Conservation (phyloP, 2,113 vertebrate genomes). For the Bothrops jararaca region DNA sequence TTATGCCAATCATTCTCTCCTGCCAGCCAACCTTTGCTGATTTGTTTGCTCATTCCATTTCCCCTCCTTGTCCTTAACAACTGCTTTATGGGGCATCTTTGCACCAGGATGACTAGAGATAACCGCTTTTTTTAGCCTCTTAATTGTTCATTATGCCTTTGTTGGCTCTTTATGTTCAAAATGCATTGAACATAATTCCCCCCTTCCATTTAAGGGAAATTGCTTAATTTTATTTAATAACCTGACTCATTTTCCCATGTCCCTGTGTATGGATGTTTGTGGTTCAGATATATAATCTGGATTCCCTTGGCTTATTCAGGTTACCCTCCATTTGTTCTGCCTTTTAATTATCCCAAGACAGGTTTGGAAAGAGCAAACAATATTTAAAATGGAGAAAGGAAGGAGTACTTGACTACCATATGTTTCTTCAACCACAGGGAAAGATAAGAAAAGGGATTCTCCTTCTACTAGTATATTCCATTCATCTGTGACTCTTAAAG, state of each 20-base stretch:
- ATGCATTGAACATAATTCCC: slow-evolving; percentile 35
- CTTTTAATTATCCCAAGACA: slow-evolving; percentile 57
- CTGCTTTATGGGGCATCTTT: slow-evolving; percentile 60
- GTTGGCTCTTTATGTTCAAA: slow-evolving; percentile 36
- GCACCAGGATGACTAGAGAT: slow-evolving; percentile 54
- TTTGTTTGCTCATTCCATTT: slow-evolving; percentile 39
- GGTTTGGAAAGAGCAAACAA: slow-evolving; percentile 31
- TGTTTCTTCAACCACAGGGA: not conserved
- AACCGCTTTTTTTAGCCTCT: slow-evolving; percentile 56
- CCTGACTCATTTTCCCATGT: slow-evolving; percentile 32
- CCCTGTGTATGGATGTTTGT: slow-evolving; percentile 3
- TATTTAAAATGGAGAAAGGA: slow-evolving; percentile 22
- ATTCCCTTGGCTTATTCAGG: slow-evolving; percentile 38
- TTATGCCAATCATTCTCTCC: slow-evolving; percentile 37
- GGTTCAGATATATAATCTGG: slow-evolving; percentile 41
- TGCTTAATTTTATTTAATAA: slow-evolving; percentile 58
- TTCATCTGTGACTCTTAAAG: not conserved
- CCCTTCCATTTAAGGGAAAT: slow-evolving; percentile 38
- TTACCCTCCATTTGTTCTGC: slow-evolving; percentile 38
- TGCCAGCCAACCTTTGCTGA: slow-evolving; percentile 20
- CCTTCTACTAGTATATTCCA: not conserved
- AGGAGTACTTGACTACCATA: not conserved
- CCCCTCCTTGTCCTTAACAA: slow-evolving; percentile 43
- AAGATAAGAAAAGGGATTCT: slow-evolving; percentile 13
- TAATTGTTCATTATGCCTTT: slow-evolving; percentile 59